A percentile compares a stretch with the other conserved stretches of the same genome.
phyloP scores from a whole-genome alignment of 2,797 vertebrate species.

The Cottoperca gobio region DNA sequence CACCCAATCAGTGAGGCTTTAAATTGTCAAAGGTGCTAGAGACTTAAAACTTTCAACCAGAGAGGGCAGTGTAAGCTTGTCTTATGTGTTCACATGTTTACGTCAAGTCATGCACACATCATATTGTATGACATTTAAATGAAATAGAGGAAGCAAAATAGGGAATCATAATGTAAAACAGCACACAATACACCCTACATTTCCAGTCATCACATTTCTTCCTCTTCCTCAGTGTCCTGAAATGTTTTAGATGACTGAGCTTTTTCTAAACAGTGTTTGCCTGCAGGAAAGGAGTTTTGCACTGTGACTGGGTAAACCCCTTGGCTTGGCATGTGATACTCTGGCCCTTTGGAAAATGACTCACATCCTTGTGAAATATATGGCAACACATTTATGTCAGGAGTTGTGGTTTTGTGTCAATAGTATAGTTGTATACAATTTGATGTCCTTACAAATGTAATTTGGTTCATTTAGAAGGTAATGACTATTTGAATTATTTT shows the following conservation, averaged over 20 bases:
- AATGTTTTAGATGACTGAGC: constrained; percentile 32
- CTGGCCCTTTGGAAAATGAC: constrained; percentile 49
- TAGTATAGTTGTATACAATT: not conserved
- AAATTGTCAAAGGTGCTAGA: not conserved
- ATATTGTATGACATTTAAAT: not conserved
- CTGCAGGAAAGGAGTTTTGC: constrained; percentile 38
- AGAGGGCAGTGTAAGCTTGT: not conserved
- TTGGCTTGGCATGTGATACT: constrained; percentile 25
- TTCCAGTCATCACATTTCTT: not conserved
- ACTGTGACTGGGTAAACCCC: constrained; percentile 35
- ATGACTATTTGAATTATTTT: constrained; percentile 4
- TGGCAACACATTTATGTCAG: constrained; percentile 23
- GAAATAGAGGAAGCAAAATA: not conserved
- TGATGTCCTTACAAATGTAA: constrained; percentile 29
- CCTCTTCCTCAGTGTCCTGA: not conserved
- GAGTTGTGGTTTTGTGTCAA: constrained; percentile 19
- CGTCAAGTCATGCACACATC: not conserved
- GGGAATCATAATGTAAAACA: not conserved
- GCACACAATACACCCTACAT: not conserved
- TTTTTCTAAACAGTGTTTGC: constrained; percentile 9
- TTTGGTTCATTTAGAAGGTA: constrained; percentile 17
- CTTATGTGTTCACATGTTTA: not conserved
- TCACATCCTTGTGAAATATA: constrained; percentile 49
- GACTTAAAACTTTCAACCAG: not conserved
- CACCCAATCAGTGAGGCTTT: not conserved